A percentile compares a stretch with the other conserved stretches of the same genome.
These are phyloP conservation scores for Papilio xuthus DNA, from an alignment of 1,140 invertebrate genomes.

Conservation along the genomic window DNA sequence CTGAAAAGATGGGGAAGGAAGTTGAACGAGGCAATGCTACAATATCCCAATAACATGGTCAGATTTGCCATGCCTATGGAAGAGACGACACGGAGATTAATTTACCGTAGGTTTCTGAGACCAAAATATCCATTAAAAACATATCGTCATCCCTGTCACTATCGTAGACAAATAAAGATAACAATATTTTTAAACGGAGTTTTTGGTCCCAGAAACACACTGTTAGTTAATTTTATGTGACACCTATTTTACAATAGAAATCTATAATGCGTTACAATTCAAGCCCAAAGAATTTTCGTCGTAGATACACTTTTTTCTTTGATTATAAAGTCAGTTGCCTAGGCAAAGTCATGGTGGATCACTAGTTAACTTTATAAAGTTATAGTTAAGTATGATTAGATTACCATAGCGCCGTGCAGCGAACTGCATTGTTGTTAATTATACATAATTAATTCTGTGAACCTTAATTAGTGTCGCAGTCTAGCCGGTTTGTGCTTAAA, in stretches of 20 bases:
- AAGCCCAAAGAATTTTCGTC: background rate
- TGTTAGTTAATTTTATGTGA: no score
- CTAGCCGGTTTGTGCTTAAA: conserved; percentile 11
- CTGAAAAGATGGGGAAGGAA: no score
- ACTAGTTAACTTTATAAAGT: background rate
- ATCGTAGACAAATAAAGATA: no score
- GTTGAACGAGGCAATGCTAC: no score
- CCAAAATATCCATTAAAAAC: no score
- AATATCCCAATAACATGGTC: no score
- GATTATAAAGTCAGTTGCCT: background rate
- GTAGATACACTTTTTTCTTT: background rate
- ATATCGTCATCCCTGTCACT: no score
- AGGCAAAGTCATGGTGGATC: background rate
- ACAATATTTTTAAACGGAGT: no score
- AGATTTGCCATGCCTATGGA: no score
- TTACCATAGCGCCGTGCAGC: background rate
- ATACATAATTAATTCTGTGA: conserved; percentile 9
- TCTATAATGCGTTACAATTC: background rate
- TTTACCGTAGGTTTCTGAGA: no score
- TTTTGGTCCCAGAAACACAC: no score
- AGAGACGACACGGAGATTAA: no score
- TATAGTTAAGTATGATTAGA: background rate
- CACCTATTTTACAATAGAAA: background rate
- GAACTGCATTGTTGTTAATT: conserved; percentile 14
- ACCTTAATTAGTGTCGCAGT: conserved; percentile 10